Percentiles rank a stretch among this genome's conserved stretches.
phyloP scores from a whole-genome alignment of 2,797 vertebrate species.

The Oceanodroma leucorhoa region DNA sequence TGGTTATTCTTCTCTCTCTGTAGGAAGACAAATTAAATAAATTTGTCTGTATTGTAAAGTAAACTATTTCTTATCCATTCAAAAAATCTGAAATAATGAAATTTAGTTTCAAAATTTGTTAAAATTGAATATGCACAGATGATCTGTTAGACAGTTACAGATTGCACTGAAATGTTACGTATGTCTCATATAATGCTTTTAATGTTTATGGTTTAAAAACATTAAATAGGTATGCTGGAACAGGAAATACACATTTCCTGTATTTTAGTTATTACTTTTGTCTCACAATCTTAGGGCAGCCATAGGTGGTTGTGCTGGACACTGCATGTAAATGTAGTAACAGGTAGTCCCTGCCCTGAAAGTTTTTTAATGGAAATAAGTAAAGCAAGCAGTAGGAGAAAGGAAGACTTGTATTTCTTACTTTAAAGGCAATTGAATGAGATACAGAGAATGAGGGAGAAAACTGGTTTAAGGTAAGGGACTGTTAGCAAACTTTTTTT shows the following conservation, averaged over 20 bases:
- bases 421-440: background rate
- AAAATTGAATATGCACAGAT: background rate
- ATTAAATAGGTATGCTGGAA: background rate
- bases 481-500: background rate
- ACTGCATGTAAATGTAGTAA: background rate
- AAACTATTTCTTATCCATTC: background rate
- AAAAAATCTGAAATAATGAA: background rate
- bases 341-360: background rate
- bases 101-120: background rate
- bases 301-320: background rate
- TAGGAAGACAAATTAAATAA: background rate
- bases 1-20: background rate
- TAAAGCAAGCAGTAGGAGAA: background rate
- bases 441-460: background rate
- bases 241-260: background rate
- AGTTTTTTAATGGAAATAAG: background rate
- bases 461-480: background rate
- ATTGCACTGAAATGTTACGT: background rate
- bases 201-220: background rate
- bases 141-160: background rate
- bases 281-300: background rate
- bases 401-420: background rate
- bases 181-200: background rate
- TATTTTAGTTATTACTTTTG: background rate
- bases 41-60: background rate